Evolutionary conservation across 1,140 invertebrate genomes (phyloP).

Genomic region (Ceratina calcarata): DNA sequence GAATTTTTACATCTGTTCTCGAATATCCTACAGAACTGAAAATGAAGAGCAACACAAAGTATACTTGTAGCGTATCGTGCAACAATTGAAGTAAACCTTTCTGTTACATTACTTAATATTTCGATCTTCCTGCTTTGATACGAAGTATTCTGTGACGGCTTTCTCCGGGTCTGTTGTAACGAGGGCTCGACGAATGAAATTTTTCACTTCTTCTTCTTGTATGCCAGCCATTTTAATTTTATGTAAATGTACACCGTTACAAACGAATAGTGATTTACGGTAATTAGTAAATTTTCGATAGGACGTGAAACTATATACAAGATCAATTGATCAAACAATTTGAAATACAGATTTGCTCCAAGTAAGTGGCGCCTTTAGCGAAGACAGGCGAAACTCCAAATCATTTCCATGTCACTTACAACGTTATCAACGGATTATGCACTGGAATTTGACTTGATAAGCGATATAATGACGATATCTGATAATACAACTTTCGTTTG

Average conservation of each 20-base stretch:
- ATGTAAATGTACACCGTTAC: no score
- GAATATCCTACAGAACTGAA: constrained; percentile 20
- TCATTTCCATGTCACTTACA: no score
- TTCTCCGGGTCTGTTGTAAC: constrained; percentile 56
- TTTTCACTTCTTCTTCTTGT: constrained; percentile 15
- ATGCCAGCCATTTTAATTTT: constrained; percentile 33
- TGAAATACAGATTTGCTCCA: constrained; percentile 39
- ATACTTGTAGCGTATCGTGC: not conserved
- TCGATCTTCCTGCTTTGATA: constrained; percentile 63
- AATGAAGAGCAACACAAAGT: constrained; percentile 21
- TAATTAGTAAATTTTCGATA: constrained; percentile 44
- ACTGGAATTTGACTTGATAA: no score
- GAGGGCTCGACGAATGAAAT: constrained; percentile 53
- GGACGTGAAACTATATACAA: constrained; percentile 5
- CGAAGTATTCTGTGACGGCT: constrained; percentile 63
- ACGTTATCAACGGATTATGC: no score
- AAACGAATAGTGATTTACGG: not conserved
- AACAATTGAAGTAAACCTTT: constrained; percentile 17
- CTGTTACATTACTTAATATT: constrained; percentile 59
- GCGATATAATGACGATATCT: no score
- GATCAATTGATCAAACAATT: constrained; percentile 70
- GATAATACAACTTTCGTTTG: no score
- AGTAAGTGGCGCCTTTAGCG: no score
- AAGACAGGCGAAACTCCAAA: no score
- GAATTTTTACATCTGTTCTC: constrained; percentile 13